phyloP scores from a whole-genome alignment of 2,888 invertebrate species.

The Plusia festucae region DNA sequence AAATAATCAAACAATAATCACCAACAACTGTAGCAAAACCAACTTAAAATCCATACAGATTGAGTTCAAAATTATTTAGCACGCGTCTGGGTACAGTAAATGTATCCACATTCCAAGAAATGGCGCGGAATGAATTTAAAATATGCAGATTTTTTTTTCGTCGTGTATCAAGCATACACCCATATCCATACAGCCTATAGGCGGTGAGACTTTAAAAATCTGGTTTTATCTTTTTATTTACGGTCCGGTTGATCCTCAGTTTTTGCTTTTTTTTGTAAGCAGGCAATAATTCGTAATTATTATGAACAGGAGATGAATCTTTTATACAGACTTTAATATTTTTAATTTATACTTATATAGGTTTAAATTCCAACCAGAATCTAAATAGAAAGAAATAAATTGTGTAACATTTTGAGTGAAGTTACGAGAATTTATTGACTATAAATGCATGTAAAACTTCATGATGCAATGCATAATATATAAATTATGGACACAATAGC shows the following conservation, averaged over 20 bases:
- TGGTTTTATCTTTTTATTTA: conserved; percentile 38
- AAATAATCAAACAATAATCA: conserved; percentile 17
- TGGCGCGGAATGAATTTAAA: conserved; percentile 48
- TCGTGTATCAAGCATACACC: conserved; percentile 8
- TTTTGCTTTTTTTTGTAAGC: conserved; percentile 10
- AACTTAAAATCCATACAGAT: rapidly evolving
- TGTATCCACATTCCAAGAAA: conserved; percentile 52
- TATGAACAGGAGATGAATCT: background rate
- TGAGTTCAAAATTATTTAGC: conserved; percentile 33
- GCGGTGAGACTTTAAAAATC: conserved; percentile 21
- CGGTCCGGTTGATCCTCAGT: conserved; percentile 11
- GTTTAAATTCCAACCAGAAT: conserved; percentile 24
- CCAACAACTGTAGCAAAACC: conserved; percentile 10
- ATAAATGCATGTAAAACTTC: background rate
- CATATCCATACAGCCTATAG: conserved; percentile 20
- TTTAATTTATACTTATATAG: background rate
- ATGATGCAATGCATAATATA: conserved; percentile 7
- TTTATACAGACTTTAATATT: background rate
- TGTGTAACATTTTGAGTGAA: background rate
- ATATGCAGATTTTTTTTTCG: conserved; percentile 45
- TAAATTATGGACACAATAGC: conserved; percentile 18
- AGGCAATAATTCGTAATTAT: background rate
- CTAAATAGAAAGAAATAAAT: background rate
- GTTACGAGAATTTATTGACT: background rate
- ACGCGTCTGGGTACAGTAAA: conserved; percentile 16